Base-by-base conservation (phyloP, 2,797 vertebrate genomes). In the Enoplosus armatus region DNA sequence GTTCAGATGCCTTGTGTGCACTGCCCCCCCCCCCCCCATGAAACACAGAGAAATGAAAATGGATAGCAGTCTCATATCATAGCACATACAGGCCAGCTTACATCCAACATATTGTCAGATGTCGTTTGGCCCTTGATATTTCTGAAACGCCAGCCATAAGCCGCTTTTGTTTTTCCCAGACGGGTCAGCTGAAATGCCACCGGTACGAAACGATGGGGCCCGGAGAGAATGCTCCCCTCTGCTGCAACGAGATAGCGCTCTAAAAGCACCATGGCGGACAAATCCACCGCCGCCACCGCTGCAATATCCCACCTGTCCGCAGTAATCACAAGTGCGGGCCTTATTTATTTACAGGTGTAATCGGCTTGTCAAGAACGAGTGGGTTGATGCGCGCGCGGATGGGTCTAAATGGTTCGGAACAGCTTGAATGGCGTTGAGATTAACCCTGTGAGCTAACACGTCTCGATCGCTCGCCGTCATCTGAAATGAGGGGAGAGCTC, bases 381-480 rank as follows among this genome's bases (percentile, higher is more conserved):
- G 80, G 75, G 68, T 75, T 16, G 67, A 70, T 79, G 39, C 80
- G 67, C 80, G 67, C 83, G 55, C 1, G 75, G 70, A 66, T 39
- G 63, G 67, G 20, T 72, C 67, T 84, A 87, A 90, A 91, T 85
- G 73, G 66, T 69, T 80, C 2, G 16, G 43, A 88, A 80, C 83
- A 82, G 81, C 71, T 78, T 66, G 83, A 89, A 87, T 84, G 83
- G 79, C 76, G 68, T 37, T 16, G 60, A 82, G 88, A 89, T 87
- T 81, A 86, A 87, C 86, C 81, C 85, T 24, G 70, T 3, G 41
- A 83, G 73, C 71, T 79, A 90, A 90, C 88, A 83, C 62, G 69
- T 94, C 90, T 94, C 89, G 76, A 90, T 93, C 90, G 78, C 82
- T 85, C 79, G 48, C 56, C 70, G 87, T 90, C 86, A 82, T 88